These are phyloP conservation scores for Rhegmatorhina hoffmannsi DNA, from an alignment of 2,113 vertebrate genomes.

Conservation along the genomic window DNA sequence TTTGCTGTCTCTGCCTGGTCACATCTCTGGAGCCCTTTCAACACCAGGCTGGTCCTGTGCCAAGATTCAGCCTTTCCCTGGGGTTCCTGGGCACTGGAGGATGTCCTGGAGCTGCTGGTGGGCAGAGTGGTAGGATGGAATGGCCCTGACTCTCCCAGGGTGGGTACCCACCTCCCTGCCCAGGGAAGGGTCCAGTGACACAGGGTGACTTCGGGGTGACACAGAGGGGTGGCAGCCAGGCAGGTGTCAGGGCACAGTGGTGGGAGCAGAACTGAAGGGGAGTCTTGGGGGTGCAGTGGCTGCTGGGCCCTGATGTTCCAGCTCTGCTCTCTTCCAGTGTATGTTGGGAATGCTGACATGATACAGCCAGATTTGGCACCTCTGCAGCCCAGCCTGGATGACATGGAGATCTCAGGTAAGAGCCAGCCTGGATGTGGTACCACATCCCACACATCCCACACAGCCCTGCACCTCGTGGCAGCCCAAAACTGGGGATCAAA, in stretches of 20 bases:
- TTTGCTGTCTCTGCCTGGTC: background rate
- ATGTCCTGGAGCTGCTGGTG: background rate
- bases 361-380: constrained; percentile 93
- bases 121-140: background rate
- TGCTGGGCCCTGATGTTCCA: background rate
- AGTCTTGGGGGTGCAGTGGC: background rate
- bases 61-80: background rate
- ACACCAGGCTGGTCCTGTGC: background rate
- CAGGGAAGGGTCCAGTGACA: background rate
- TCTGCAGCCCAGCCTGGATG: constrained; percentile 92
- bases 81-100: background rate
- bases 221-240: background rate
- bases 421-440: accelerated
- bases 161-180: background rate
- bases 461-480: background rate
- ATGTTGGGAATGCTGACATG: constrained; percentile 92
- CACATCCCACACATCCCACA: background rate
- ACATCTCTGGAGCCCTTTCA: background rate
- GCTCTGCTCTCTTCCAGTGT: constrained; percentile 74
- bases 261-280: background rate
- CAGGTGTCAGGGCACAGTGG: background rate
- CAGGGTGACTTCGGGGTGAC: background rate
- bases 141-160: background rate
- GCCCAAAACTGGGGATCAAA: background rate
- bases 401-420: constrained; percentile 95